Conservation (phyloP, 2,113 vertebrate genomes). For the Clarias magur region DNA sequence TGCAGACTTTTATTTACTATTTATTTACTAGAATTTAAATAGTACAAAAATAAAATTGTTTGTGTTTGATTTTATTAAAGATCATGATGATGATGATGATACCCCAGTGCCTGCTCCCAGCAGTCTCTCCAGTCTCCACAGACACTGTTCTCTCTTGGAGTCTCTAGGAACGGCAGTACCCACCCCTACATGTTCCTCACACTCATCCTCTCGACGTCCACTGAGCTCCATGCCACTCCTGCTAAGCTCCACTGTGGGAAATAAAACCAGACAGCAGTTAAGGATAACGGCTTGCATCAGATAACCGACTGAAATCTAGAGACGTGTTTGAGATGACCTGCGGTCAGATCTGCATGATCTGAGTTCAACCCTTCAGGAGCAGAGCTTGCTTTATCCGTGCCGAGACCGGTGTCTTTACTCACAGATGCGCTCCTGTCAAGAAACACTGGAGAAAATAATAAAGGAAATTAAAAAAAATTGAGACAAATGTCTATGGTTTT, state of each 20-base stretch:
- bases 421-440: conserved; percentile 56
- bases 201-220: neutral
- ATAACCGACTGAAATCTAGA: neutral
- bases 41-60: neutral
- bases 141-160: conserved; percentile 64
- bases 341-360: conserved; percentile 25
- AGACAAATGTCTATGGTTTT: neutral
- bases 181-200: neutral
- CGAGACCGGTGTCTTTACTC: conserved; percentile 69
- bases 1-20: too few relatives aligned
- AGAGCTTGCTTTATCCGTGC: conserved; percentile 58
- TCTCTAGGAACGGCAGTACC: conserved; percentile 11
- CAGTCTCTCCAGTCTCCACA: conserved; percentile 67
- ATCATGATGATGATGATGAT: neutral
- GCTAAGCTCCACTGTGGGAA: conserved; percentile 40
- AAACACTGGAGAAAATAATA: conserved; percentile 47
- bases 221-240: neutral
- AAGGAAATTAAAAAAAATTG: neutral
- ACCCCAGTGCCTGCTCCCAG: conserved; percentile 55
- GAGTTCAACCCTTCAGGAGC: conserved; percentile 50
- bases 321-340: conserved; percentile 51
- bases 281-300: neutral
- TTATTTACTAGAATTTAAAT: too few relatives aligned
- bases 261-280: conserved; percentile 23
- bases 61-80: neutral